These are phyloP conservation scores for Paradoxurus hermaphroditus DNA, from an alignment of 2,113 vertebrate species.

Conservation along the genomic window DNA sequence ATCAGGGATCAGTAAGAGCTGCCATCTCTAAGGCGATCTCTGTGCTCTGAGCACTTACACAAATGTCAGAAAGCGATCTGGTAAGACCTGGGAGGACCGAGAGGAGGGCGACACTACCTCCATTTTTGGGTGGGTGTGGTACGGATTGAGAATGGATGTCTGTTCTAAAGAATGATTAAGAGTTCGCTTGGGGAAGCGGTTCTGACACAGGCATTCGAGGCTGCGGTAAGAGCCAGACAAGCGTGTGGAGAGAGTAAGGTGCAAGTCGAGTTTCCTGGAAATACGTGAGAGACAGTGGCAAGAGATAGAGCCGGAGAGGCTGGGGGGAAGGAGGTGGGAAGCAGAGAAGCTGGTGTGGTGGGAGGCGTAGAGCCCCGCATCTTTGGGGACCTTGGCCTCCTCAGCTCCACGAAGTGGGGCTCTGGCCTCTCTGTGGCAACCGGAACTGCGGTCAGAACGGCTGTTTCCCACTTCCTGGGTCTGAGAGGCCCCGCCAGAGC, in stretches of 20 bases:
- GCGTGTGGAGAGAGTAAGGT: neutral
- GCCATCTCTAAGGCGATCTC: neutral
- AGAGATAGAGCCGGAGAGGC: neutral
- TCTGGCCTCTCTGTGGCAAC: neutral
- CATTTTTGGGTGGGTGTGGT: neutral
- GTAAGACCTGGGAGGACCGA: neutral
- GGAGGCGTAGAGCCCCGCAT: neutral
- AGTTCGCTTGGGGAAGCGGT: neutral
- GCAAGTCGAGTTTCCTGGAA: neutral
- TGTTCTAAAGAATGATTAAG: neutral
- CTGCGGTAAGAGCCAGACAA: neutral
- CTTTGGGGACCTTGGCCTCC: rapidly evolving
- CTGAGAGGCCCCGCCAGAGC: neutral
- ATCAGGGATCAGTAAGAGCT: neutral
- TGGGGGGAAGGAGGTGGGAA: neutral
- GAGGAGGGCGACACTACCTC: neutral
- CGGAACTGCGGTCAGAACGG: neutral
- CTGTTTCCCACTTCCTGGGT: neutral
- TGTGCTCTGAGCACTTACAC: neutral
- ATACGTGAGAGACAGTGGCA: neutral
- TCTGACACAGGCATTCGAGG: neutral
- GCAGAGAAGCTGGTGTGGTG: neutral
- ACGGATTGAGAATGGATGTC: neutral
- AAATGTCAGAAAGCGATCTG: neutral
- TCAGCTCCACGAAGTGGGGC: neutral